These are phyloP conservation scores for Drosophila dives DNA, from an alignment of 2,888 invertebrate species.

Conservation along the genomic window DNA sequence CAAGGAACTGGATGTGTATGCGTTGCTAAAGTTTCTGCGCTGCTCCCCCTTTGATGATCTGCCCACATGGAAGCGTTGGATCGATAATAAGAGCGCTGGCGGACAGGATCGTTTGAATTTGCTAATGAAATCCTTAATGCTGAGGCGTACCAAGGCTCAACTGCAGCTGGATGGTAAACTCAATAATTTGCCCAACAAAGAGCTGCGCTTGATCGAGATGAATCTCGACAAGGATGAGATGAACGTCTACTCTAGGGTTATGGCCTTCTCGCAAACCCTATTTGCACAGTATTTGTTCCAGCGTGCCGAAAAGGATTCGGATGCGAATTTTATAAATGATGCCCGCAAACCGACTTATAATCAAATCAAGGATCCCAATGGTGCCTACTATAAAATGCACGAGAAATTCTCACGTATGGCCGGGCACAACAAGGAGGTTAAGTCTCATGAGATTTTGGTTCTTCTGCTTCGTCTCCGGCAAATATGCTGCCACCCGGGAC, in stretches of 20 bases:
- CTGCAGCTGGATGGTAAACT: slow-evolving; percentile 88
- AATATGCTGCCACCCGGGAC: slow-evolving; percentile 94
- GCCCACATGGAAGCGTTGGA: slow-evolving; percentile 95
- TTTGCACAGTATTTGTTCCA: slow-evolving; percentile 92
- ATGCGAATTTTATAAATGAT: slow-evolving; percentile 77
- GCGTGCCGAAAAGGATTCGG: slow-evolving; percentile 88
- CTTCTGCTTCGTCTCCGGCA: slow-evolving; percentile 94
- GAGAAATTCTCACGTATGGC: slow-evolving; percentile 87
- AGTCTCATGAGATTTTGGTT: slow-evolving; percentile 91
- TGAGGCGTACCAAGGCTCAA: slow-evolving; percentile 95
- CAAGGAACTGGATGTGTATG: slow-evolving; percentile 93
- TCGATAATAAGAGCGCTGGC: slow-evolving; percentile 92
- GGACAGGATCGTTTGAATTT: slow-evolving; percentile 94
- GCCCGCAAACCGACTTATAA: slow-evolving; percentile 74
- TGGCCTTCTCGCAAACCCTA: slow-evolving; percentile 90
- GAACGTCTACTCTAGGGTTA: slow-evolving; percentile 91
- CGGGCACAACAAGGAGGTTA: slow-evolving; percentile 87
- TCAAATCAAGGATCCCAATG: slow-evolving; percentile 84
- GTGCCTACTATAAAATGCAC: slow-evolving; percentile 88
- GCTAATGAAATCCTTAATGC: slow-evolving; percentile 92
- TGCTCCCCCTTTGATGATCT: slow-evolving; percentile 96
- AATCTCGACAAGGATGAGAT: slow-evolving; percentile 89
- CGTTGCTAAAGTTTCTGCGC: slow-evolving; percentile 92
- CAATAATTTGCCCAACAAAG: slow-evolving; percentile 87
- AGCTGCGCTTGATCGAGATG: slow-evolving; percentile 87